Evolutionary conservation across 2,888 invertebrate genomes (phyloP), one percentile per base, ranked within the genome.

Genomic region (Rhodophaea formosa): DNA sequence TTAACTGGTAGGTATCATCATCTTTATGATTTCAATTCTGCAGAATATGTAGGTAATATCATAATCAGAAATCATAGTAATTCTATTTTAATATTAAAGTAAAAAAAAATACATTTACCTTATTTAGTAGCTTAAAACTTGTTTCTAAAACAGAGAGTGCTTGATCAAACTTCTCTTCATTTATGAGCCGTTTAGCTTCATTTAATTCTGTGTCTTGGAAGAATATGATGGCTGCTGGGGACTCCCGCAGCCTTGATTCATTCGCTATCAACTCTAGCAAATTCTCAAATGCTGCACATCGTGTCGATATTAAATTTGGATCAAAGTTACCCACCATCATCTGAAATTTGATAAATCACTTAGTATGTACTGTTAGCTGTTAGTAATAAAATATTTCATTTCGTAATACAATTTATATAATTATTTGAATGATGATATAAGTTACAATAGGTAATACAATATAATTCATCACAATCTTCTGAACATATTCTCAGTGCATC

Each of bases 271-370:
- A 82, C 56, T 90, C 88, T 32, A 95, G 73, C 35, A 96, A 82
- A 53, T 84, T 80, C 75, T 95, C 94, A 84, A 96, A 96, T 15
- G 93, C 93, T 0, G 87, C 81, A 77, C 94, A 94, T 66, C 96
- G 87, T 43, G 91, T 88, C 3, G 93, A 92, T 71, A 95, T 95
- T 53, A 95, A 79, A 65, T 92, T 93, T 12, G 93, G 92, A 54
- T 94, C 94, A 73, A 95, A 96, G 75, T 96, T 96, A 1, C 95
- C 95, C 65, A 94, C 82, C 5, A 95, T 73, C 61, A 92, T 93
- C 92, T 92, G 84, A 58, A 86, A 86, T 15, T 49, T 17, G n/a
- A 29, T 10, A 30, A 29, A 23, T n/a, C n/a, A n/a, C n/a, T n/a
- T n/a, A n/a, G n/a, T n/a, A n/a, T n/a, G n/a, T n/a, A n/a, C n/a